These are phyloP conservation scores for Panzeria rudis DNA, from an alignment of 2,888 invertebrate genomes.

Conservation along the genomic window DNA sequence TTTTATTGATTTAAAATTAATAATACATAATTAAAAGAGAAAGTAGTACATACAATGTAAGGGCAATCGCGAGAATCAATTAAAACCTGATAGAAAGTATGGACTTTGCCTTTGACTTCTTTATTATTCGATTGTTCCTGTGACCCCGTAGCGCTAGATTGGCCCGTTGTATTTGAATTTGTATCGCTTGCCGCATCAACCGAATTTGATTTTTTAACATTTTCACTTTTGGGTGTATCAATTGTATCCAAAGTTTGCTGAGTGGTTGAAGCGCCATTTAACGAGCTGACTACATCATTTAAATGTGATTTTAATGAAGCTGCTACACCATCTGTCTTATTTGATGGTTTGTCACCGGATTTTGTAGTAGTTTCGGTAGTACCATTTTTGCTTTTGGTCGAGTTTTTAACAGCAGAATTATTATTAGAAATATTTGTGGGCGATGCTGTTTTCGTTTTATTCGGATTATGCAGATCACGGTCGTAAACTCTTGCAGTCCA, in stretches of 20 bases:
- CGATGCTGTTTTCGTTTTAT: constrained; percentile 85
- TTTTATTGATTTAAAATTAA: background rate
- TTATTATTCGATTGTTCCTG: constrained; percentile 86
- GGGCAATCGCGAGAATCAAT: constrained; percentile 99
- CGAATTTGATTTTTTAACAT: constrained; percentile 52
- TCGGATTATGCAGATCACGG: constrained; percentile 89
- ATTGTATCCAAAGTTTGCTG: constrained; percentile 32
- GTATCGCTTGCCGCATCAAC: constrained; percentile 49
- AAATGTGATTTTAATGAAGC: constrained; percentile 46
- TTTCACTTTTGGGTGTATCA: constrained; percentile 19
- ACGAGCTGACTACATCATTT: constrained; percentile 51
- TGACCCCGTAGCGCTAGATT: constrained; percentile 74
- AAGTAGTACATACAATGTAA: constrained; percentile 86
- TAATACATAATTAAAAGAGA: background rate
- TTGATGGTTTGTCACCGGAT: constrained; percentile 19
- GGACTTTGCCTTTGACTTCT: constrained; percentile 95
- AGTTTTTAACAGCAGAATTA: background rate
- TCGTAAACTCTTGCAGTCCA: constrained; percentile 98
- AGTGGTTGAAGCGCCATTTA: constrained; percentile 8
- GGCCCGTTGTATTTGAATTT: constrained; percentile 36
- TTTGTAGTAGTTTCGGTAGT: constrained; percentile 7
- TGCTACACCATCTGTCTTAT: constrained; percentile 37
- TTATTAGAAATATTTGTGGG: constrained; percentile 69
- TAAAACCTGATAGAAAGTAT: constrained; percentile 98
- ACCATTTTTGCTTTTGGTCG: constrained; percentile 26